Evolutionary conservation across 2,797 vertebrate genomes (phyloP).

Genomic region (Knipowitschia caucasica): DNA sequence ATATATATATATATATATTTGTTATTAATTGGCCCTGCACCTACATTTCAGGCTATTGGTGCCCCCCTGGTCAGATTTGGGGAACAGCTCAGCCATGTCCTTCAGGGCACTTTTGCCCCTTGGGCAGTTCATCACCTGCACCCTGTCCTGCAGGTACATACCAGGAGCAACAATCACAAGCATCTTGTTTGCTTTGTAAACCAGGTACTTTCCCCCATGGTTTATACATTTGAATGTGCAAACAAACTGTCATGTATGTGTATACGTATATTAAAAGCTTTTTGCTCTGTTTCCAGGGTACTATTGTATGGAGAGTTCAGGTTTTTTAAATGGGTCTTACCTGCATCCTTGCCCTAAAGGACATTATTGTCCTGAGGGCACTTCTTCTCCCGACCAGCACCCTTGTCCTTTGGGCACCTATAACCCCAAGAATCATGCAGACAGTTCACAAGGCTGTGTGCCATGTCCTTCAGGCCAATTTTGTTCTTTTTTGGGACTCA

Average conservation of each 20-base stretch:
- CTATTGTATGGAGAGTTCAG: conserved; percentile 80
- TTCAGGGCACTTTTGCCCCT: conserved; percentile 73
- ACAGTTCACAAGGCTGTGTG: conserved; percentile 68
- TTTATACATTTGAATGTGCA: too few relatives aligned
- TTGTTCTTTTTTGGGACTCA: conserved; percentile 78
- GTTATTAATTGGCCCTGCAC: conserved; percentile 15
- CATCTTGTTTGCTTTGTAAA: conserved; percentile 68
- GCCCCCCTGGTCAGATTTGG: conserved; percentile 72
- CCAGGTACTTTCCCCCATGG: conserved; percentile 60
- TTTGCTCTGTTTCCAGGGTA: conserved; percentile 73
- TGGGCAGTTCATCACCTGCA: conserved; percentile 68
- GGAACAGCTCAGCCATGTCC: conserved; percentile 73
- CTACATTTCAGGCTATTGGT: conserved; percentile 76
- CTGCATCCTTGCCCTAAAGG: conserved; percentile 82
- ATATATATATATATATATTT: too few relatives aligned
- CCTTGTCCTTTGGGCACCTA: conserved; percentile 86
- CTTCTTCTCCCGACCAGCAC: conserved; percentile 71
- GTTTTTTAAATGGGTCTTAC: conserved; percentile 67
- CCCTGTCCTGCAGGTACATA: conserved; percentile 76
- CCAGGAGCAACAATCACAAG: conserved; percentile 74
- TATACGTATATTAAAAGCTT: not conserved
- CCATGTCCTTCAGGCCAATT: conserved; percentile 82
- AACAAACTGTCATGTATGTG: not conserved
- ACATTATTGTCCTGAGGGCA: conserved; percentile 87
- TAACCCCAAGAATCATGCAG: conserved; percentile 66